Base-by-base conservation (phyloP, 2,113 vertebrate species). In the Vulpes ferrilata region DNA sequence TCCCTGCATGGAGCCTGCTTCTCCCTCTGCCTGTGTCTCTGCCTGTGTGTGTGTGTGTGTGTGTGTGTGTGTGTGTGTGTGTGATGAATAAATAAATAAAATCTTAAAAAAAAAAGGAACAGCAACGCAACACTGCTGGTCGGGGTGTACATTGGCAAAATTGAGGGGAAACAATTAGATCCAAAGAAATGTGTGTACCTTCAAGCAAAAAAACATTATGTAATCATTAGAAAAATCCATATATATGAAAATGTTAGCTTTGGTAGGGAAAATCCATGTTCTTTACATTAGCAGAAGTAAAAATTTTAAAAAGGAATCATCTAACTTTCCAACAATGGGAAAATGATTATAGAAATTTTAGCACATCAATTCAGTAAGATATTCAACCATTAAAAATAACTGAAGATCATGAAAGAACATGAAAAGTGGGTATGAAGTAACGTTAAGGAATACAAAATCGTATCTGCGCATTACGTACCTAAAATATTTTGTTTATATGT, bases 151-250 rank as follows among this genome's bases (percentile, higher is more conserved):
- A 12, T 13, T 73, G 48, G 55, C 22, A 88, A 91, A 93, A 64
- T 38, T 15, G 11, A 1, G 27, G 48, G 53, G 15, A 84, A 59
- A 27, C 7, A 38, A 25, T 76, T 35, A 82, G 59, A 32, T 51
- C 19, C 73, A 81, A 76, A 85, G 85, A 95, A 82, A 93, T 74
- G 10, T 95, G 79, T 84, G 69, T 35, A 64, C 23, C 23, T 30
- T 88, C 7, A 7, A 62, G 55, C 11, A 43, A 73, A 83, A 78
- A 65, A 4, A 60, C 3, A 93, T 62, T 53, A 57, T 35, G 20
- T 12, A 1, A 53, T 73, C 30, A 73, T 78, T 5, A 19, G 17
- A 30, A 78, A 95, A 88, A 65, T 55, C 20, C 30, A 55, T 17
- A n/a, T 38, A 11, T 79, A 93, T 25, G 78, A 65, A 88, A 73